A percentile compares a stretch with the other conserved stretches of the same genome.
Conservation (phyloP, 2,888 invertebrate species). For the Caenorhabditis auriculariae region DNA sequence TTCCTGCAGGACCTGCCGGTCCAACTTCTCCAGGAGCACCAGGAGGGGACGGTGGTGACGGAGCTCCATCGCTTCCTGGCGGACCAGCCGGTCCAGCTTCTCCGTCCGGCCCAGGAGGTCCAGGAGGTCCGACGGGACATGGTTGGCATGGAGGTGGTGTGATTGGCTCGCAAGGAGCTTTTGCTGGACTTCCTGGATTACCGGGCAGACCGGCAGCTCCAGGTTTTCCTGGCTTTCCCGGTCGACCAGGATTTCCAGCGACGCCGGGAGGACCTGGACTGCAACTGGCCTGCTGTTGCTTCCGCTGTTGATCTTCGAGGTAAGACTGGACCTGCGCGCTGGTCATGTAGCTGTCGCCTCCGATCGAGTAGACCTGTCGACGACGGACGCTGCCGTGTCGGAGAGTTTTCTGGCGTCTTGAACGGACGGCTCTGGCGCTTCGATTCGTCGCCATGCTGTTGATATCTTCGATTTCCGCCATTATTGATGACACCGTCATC, state of each 20-base stretch:
- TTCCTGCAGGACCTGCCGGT: slow-evolving; percentile 12
- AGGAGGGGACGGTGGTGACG: too few species aligned
- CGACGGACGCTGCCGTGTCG: neutral
- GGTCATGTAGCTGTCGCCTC: neutral
- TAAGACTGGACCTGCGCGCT: too few species aligned
- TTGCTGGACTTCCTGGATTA: slow-evolving; percentile 2
- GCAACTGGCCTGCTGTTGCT: slow-evolving; percentile 17
- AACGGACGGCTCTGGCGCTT: too few species aligned
- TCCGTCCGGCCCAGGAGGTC: slow-evolving; percentile 44
- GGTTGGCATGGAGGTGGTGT: slow-evolving; percentile 18
- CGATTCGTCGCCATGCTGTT: too few species aligned
- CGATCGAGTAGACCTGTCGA: neutral
- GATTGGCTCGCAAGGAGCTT: slow-evolving; percentile 7
- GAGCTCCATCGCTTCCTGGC: slow-evolving; percentile 8
- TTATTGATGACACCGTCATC: too few species aligned
- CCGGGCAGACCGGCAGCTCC: slow-evolving; percentile 16
- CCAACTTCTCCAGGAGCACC: slow-evolving; percentile 6
- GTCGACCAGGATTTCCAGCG: slow-evolving; percentile 9
- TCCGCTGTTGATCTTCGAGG: too few species aligned
- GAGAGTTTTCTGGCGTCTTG: neutral
- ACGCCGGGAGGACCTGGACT: slow-evolving; percentile 29
- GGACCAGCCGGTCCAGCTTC: slow-evolving; percentile 7
- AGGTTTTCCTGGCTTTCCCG: slow-evolving; percentile 19
- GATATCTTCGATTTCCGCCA: too few species aligned
- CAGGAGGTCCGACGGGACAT: slow-evolving; percentile 38